Conservation (phyloP, 2,797 vertebrate genomes). For the Schizothorax lantsangensis region DNA sequence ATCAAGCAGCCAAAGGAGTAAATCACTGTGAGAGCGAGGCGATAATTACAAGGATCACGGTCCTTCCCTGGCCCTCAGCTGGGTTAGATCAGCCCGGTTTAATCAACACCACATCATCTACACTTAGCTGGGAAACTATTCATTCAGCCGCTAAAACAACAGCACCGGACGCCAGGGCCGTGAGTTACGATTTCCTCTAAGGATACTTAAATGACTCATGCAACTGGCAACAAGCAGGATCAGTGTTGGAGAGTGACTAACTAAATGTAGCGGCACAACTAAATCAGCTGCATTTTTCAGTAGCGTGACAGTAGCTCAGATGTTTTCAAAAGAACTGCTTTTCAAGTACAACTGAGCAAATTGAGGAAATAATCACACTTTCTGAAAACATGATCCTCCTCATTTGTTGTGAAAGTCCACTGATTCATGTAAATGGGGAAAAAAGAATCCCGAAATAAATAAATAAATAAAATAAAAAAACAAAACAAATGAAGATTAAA, state of each 20-base stretch:
- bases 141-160: conserved; percentile 69
- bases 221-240: conserved; percentile 26
- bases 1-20: conserved; percentile 73
- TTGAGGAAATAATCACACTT: neutral
- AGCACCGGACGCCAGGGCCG: conserved; percentile 28
- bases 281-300: conserved; percentile 3
- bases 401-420: neutral
- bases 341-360: neutral
- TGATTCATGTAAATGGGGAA: neutral
- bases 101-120: conserved; percentile 78
- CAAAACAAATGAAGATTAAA: neutral
- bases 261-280: conserved; percentile 13
- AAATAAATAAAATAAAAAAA: neutral
- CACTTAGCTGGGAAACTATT: conserved; percentile 74
- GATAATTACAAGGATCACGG: conserved; percentile 77
- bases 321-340: neutral
- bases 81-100: conserved; percentile 72
- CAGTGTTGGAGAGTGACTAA: conserved; percentile 13
- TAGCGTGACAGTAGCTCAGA: neutral
- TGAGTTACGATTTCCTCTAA: conserved; percentile 53
- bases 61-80: conserved; percentile 66
- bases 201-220: conserved; percentile 38
- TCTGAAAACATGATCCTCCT: neutral
- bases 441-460: neutral
- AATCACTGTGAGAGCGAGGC: conserved; percentile 73